Base-by-base conservation (phyloP, 2,797 vertebrate genomes). In the Sebastes jordani region DNA sequence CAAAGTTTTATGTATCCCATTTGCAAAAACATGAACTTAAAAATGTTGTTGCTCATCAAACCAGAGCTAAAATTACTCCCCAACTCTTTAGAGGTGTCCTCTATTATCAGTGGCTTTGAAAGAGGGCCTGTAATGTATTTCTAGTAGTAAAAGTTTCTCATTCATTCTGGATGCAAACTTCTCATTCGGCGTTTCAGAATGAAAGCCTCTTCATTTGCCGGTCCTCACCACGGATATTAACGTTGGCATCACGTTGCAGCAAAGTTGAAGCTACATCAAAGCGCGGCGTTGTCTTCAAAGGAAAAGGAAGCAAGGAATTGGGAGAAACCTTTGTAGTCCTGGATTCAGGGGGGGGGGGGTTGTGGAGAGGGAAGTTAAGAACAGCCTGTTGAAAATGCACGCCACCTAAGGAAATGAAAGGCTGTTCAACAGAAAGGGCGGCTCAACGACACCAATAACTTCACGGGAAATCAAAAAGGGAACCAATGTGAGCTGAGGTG, bases 211-310 rank as follows among this genome's bases (percentile, higher is more conserved):
- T 76, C 74, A 86, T 88, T 83, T 82, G 59, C 83, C 25, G 54
- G 25, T 73, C 79, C 77, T 83, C 66, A 55, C 62, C 32, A 56
- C 3, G 67, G 75, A 83, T 84, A 76, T 86, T 88, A 82, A 82
- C 83, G 85, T 79, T 23, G 77, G 84, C 76, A 65, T 89, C 56
- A 67, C 16, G 38, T 77, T 67, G 81, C 90, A 86, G 76, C 34
- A 74, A 85, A 81, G 78, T 86, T 90, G 74, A 78, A 55, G 76
- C 80, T 11, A 86, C 89, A 87, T 93, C 90, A 93, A 92, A 92
- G 91, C 27, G 0, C 18, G 71, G 74, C 55, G 76, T 82, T 76
- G 84, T 86, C 88, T 92, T 92, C 84, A 94, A 91, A 92, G 78
- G 11, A 30, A 63, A 75, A 79, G 52, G 27, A 82, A 42, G 2